Evolutionary conservation across 2,113 vertebrate genomes (phyloP), one percentile per base, ranked within the genome.

Genomic region (Colaptes auratus): DNA sequence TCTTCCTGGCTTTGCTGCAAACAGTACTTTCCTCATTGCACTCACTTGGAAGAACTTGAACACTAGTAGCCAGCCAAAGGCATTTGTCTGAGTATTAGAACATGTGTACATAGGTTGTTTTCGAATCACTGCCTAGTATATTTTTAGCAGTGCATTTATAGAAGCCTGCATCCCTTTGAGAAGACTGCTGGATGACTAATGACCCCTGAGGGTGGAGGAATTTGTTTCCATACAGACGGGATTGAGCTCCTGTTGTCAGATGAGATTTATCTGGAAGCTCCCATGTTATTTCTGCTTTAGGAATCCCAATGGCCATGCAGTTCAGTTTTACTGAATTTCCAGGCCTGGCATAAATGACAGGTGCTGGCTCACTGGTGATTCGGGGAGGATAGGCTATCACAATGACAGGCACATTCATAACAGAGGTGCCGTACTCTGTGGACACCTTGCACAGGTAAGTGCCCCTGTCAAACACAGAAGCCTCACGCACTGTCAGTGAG

Each of bases 141-240:
- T 99, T 99, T 73, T 98, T 98, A 15, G 99, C 99, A 12, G 98
- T 98, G 96, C 99, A 99, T 84, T 97, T 98, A 95, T 99, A 99
- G 67, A 98, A 97, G 28, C 99, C 99, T 0, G 98, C 86, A 64
- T 99, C 99, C 39, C 93, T 97, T 55, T 95, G 97, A 5, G 97
- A 96, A 16, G 98, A 97, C 42, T 98, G 98, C 94, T 99, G 99
- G 73, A 99, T 98, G 81, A 99, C 97, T 42, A 99, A 96, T 2
- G 98, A 98, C 8, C 99, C 99, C 92, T 99, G 98, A 4, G 99
- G 98, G 63, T 99, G 98, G 10, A 99, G 97, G 89, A 98, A 98
- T 91, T 99, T 98, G 96, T 99, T 98, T 53, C 98, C 99, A 44
- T 98, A 98, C 8, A 99, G 95, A 2, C 98, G 98, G 3, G 98